Evolutionary conservation across 92 coral and sea anemone genomes (phyloP).

Genomic region (Anthopleura xanthogrammica): DNA sequence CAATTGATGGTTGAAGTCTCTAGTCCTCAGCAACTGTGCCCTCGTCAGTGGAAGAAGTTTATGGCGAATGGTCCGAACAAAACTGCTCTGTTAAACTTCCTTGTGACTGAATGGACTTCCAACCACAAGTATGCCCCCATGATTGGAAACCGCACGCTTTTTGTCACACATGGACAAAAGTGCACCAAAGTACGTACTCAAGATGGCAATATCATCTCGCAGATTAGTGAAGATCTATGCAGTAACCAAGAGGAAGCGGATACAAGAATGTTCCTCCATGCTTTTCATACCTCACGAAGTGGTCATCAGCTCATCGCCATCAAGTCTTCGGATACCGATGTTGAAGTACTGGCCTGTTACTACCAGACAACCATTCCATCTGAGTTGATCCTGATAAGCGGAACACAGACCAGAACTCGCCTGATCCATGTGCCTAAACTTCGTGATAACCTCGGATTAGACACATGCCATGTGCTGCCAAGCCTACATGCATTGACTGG

Average conservation of each 20-base stretch:
- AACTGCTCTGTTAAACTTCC: slow-evolving; percentile 39
- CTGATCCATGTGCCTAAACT: slow-evolving; percentile 16
- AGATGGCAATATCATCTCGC: neutral
- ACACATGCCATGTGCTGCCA: slow-evolving; percentile 41
- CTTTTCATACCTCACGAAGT: slow-evolving; percentile 34
- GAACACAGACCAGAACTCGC: slow-evolving; percentile 48
- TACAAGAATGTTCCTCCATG: too few relatives aligned
- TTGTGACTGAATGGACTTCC: slow-evolving; percentile 41
- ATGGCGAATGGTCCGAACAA: slow-evolving; percentile 47
- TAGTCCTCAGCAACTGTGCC: slow-evolving; percentile 55
- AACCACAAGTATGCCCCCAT: slow-evolving; percentile 27
- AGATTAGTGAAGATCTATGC: slow-evolving; percentile 29
- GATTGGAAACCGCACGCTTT: slow-evolving; percentile 42
- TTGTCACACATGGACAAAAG: slow-evolving; percentile 29
- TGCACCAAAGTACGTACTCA: slow-evolving; percentile 28
- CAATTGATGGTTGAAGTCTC: slow-evolving; percentile 29
- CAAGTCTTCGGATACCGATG: slow-evolving; percentile 53
- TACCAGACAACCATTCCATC: slow-evolving; percentile 32
- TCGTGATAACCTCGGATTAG: slow-evolving; percentile 46
- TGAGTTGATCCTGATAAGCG: slow-evolving; percentile 42
- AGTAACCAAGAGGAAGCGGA: slow-evolving; percentile 57
- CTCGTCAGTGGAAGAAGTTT: slow-evolving; percentile 63
- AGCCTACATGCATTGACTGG: slow-evolving; percentile 57
- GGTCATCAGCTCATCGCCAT: slow-evolving; percentile 33
- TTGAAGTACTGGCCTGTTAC: slow-evolving; percentile 50